Evolutionary conservation across 2,888 invertebrate genomes (phyloP).

Genomic region (Parapristionchus giblindavisi): DNA sequence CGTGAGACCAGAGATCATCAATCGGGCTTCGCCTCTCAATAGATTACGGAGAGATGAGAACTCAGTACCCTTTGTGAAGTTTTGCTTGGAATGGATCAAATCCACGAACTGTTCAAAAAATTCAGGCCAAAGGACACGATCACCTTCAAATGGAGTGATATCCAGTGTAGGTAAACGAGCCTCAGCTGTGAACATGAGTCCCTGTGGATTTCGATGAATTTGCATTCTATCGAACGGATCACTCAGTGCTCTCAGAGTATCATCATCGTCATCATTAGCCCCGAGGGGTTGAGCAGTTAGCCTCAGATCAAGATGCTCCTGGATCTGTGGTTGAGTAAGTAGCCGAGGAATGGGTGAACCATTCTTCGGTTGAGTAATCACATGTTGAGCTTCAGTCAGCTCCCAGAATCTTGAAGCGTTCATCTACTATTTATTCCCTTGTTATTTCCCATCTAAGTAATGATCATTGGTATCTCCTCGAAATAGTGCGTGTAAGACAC

Average conservation of each 20-base stretch:
- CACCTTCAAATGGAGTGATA: not conserved
- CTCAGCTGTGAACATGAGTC: not conserved
- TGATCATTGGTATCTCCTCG: not conserved
- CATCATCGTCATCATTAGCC: not conserved
- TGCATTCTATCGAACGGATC: not conserved
- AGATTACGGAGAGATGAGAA: no score
- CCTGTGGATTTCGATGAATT: not conserved
- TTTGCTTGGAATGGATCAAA: not conserved
- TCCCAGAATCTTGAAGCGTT: not conserved
- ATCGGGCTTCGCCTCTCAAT: no score
- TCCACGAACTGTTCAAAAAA: not conserved
- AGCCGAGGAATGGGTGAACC: not conserved
- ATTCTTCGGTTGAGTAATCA: not conserved
- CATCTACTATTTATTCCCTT: not conserved
- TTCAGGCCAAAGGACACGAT: not conserved
- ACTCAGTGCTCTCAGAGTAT: not conserved
- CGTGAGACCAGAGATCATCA: no score
- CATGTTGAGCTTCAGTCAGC: not conserved
- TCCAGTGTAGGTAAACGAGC: not conserved
- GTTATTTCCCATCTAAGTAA: not conserved
- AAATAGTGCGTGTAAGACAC: not conserved
- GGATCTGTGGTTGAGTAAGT: not conserved
- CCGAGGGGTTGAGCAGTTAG: not conserved
- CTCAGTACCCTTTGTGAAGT: not conserved
- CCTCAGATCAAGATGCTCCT: not conserved